Percentiles rank a stretch among this genome's conserved stretches.
Conservation (phyloP, 2,113 vertebrate genomes). For the Pantherophis guttatus region DNA sequence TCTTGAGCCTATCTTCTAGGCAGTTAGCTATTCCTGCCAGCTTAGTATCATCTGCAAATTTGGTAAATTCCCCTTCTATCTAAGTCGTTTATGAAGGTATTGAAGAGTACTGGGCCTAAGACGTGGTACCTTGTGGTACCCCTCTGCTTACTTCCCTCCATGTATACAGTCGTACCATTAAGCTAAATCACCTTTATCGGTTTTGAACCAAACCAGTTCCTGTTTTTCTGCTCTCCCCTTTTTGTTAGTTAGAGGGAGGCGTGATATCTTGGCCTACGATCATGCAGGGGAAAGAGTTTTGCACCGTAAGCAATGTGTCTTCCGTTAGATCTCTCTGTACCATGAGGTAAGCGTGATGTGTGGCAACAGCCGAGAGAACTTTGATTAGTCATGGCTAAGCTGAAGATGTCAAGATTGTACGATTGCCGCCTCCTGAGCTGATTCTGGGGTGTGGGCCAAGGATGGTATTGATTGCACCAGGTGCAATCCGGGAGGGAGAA, state of each 20-base stretch:
- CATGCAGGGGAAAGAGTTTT: background rate
- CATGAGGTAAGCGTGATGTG: background rate
- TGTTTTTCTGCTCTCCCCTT: too few relatives aligned
- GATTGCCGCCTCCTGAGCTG: background rate
- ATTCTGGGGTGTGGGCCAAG: background rate
- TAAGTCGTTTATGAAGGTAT: too few relatives aligned
- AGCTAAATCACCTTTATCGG: background rate
- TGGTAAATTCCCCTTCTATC: too few relatives aligned
- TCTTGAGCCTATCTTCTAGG: too few relatives aligned
- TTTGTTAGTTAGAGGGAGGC: background rate
- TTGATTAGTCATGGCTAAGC: background rate
- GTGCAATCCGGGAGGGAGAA: background rate
- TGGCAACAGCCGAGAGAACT: background rate
- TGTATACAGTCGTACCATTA: too few relatives aligned
- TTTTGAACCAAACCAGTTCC: background rate
- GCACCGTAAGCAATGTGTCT: background rate
- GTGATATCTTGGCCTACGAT: background rate
- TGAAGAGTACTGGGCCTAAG: too few relatives aligned
- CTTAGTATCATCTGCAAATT: too few relatives aligned
- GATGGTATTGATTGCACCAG: background rate
- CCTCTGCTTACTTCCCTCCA: too few relatives aligned
- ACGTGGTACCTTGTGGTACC: too few relatives aligned
- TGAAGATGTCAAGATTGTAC: background rate
- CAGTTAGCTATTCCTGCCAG: too few relatives aligned
- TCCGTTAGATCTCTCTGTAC: background rate